Conservation (phyloP, 2,113 vertebrate genomes). For the Elachura formosa region DNA sequence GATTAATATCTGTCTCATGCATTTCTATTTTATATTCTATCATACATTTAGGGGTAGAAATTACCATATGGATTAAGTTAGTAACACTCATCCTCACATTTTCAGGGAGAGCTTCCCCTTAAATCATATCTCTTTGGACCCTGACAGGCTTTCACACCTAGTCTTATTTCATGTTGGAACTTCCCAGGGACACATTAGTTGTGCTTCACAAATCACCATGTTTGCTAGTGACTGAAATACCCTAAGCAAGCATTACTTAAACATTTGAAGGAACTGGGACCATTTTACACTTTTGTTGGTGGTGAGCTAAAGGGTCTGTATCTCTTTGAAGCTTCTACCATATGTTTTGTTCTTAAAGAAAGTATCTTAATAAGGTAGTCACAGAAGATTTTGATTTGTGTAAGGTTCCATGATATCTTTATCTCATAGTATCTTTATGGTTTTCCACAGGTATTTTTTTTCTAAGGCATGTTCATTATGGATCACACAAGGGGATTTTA, state of each 20-base stretch:
- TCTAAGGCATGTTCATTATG: not conserved
- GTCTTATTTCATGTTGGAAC: constrained; percentile 77
- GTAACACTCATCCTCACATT: constrained; percentile 76
- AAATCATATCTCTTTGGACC: constrained; percentile 73
- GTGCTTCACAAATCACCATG: constrained; percentile 82
- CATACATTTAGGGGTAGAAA: constrained; percentile 60
- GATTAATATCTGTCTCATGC: constrained; percentile 73
- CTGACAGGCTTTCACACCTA: constrained; percentile 78
- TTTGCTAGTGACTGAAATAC: constrained; percentile 67
- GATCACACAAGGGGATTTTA: not conserved
- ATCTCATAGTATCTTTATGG: constrained; percentile 1
- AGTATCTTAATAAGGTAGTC: constrained; percentile 63
- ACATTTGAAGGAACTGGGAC: constrained; percentile 42
- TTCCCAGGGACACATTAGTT: constrained; percentile 79
- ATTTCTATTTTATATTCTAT: constrained; percentile 47
- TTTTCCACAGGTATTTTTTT: not conserved
- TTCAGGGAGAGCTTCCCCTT: constrained; percentile 67
- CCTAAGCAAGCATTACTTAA: constrained; percentile 66
- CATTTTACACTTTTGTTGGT: constrained; percentile 55
- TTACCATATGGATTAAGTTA: constrained; percentile 85
- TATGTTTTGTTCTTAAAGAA: constrained; percentile 54
- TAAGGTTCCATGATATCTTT: constrained; percentile 68
- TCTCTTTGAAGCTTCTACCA: constrained; percentile 44
- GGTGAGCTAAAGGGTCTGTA: constrained; percentile 15
- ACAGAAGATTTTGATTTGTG: constrained; percentile 63